Evolutionary conservation across 2,113 vertebrate species (phyloP), one percentile per base, ranked within the genome.

Genomic region (Ranitomeya variabilis): DNA sequence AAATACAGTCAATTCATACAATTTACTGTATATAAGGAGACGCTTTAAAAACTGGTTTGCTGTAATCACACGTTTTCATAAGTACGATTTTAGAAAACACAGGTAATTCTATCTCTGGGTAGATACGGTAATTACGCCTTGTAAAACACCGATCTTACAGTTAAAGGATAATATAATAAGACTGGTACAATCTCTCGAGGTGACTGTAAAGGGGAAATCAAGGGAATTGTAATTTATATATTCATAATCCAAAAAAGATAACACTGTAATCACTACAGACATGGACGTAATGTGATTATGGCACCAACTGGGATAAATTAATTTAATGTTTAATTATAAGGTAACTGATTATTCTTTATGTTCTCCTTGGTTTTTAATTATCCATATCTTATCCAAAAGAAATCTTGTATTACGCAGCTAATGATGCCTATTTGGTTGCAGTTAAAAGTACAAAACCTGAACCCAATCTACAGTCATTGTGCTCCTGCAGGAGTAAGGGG

Each of bases 191-290:
- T 54, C 80, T 78, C 62, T 37, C 11, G 76, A 67, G 71, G 60
- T 78, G 26, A 80, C 45, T 64, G 18, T 66, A 57, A 19, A 80
- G 26, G 86, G 55, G 52, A 80, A 87, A 57, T 67, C 62, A 80
- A 66, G 57, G 55, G 86, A 80, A 37, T 71, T 80, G 62, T 80
- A 69, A 87, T 80, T 87, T 80, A 54, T 80, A 69, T 57, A 87
- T 87, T 80, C 86, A 80, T 87, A 64, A 87, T 69, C 76, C 76
- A 80, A 80, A 80, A 67, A 51, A 55, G 86, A 87, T 87, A 87
- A 80, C 62, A 57, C 16, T 57, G 62, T 71, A 87, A 80, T 87
- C 51, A 87, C 52, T 66, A 80, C 45, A 55, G 64, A 62, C 52
- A 87, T 80, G n/a, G 64, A 80, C 51, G n/a, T 80, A 52, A 87